Conservation (phyloP, 2,113 vertebrate genomes). For the Peromyscus leucopus region DNA sequence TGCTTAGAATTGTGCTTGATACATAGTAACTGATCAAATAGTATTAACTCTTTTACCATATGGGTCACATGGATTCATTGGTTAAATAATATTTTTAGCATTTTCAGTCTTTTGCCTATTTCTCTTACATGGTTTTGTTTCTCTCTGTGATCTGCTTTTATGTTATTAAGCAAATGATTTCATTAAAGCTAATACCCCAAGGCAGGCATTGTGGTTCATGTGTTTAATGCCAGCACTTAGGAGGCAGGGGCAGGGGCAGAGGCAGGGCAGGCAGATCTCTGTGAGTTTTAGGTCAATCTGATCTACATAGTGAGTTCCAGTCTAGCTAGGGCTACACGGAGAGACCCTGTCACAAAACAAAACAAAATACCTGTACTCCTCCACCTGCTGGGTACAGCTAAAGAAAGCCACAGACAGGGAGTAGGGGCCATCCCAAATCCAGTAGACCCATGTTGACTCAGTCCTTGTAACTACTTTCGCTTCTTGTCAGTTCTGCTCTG, state of each 20-base stretch:
- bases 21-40: not conserved
- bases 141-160: conserved; percentile 7
- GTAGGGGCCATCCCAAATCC: too few relatives aligned
- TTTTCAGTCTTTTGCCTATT: conserved; percentile 24
- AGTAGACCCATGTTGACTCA: not conserved
- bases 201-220: not conserved
- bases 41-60: not conserved
- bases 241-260: not conserved
- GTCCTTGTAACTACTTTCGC: not conserved
- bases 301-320: not conserved
- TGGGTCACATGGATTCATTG: not conserved
- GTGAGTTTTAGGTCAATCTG: not conserved
- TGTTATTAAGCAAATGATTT: not conserved
- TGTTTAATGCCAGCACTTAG: not conserved
- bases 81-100: not conserved
- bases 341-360: not conserved
- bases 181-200: not conserved
- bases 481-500: not conserved
- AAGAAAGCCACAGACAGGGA: not conserved
- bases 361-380: not conserved
- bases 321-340: not conserved
- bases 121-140: not conserved
- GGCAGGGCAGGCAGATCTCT: not conserved
- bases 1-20: not conserved
- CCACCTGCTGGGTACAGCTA: not conserved